These are phyloP conservation scores for Meliscaeva auricollis DNA, from an alignment of 2,888 invertebrate species.

Conservation along the genomic window DNA sequence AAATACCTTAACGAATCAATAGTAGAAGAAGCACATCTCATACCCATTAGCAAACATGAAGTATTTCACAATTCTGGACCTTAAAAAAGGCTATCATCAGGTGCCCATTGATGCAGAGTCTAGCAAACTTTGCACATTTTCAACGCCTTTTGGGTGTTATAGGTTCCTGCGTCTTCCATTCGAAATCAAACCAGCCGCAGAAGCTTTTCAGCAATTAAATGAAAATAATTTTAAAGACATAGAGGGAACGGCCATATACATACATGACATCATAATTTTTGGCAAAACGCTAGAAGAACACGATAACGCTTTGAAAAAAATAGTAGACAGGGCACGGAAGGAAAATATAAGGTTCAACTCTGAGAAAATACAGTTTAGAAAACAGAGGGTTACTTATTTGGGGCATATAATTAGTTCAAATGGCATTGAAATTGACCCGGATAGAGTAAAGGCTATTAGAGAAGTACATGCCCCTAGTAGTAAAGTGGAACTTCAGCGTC, in stretches of 20 bases:
- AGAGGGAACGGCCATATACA: constrained; percentile 36
- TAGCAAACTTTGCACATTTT: constrained; percentile 61
- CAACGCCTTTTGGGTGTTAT: constrained; percentile 74
- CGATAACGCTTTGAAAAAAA: constrained; percentile 58
- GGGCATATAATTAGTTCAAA: constrained; percentile 77
- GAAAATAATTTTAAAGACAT: constrained; percentile 79
- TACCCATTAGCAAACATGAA: constrained; percentile 71
- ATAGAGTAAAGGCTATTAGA: constrained; percentile 70
- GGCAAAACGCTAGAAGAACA: constrained; percentile 67
- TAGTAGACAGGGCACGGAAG: constrained; percentile 62
- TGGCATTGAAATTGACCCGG: constrained; percentile 76
- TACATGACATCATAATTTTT: constrained; percentile 79
- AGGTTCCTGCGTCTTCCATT: constrained; percentile 79
- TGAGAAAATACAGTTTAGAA: constrained; percentile 77
- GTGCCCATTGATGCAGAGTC: constrained; percentile 58
- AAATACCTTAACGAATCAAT: constrained; percentile 63
- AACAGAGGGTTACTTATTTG: constrained; percentile 77
- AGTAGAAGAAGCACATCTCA: constrained; percentile 59
- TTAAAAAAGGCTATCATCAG: constrained; percentile 70
- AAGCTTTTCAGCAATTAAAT: constrained; percentile 79
- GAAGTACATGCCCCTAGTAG: constrained; percentile 49
- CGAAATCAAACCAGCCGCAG: constrained; percentile 78
- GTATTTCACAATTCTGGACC: constrained; percentile 65
- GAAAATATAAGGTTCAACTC: constrained; percentile 77
- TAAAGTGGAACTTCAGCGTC: constrained; percentile 47